Evolutionary conservation across 2,113 vertebrate species (phyloP), one percentile per base, ranked within the genome.

Genomic region (Sinosuthora webbiana): DNA sequence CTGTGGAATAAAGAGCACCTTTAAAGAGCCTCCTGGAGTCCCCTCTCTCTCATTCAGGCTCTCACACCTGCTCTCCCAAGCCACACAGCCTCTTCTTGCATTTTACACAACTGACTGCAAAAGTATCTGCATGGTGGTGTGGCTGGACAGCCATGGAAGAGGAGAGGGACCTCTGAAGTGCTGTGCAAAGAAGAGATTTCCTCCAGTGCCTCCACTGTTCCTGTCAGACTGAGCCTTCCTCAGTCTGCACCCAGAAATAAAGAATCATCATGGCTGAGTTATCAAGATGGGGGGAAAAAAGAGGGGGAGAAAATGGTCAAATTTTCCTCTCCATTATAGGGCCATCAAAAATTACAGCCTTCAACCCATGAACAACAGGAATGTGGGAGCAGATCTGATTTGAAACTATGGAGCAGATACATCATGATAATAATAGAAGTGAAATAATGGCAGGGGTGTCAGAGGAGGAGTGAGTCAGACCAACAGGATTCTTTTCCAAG

Each of bases 271-370:
- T 41, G 53, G 67, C 60, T 56, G 81, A 49, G 13, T 57, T 82
- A 68, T 4, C 2, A 5, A 55, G 17, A 52, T 27, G 14, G 5
- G 16, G 1, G 3, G 1, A 5, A 4, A 20, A 9, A 27, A 9
- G 12, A 1, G 6, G 15, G 8, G 7, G 9, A 6, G 16, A 33
- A 39, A 89, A 47, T 19, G n/a, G 41, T 42, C 25, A 49, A 2
- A 19, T 65, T 69, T 69, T 86, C 27, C 24, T 81, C n/a, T 42
- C 49, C 8, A 4, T 71, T 78, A 41, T 27, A 53, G 14, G 37
- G 24, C 16, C 7, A 4, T 7, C 22, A 67, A 59, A 86, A 92
- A 83, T 86, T 33, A 53, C 27, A 89, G 24, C 35, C 39, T 70
- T 57, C 70, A 63, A 83, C 33, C 23, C 7, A 30, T 5, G 45